Evolutionary conservation across 1,140 invertebrate genomes (phyloP).

Genomic region (Drosophila parvula): DNA sequence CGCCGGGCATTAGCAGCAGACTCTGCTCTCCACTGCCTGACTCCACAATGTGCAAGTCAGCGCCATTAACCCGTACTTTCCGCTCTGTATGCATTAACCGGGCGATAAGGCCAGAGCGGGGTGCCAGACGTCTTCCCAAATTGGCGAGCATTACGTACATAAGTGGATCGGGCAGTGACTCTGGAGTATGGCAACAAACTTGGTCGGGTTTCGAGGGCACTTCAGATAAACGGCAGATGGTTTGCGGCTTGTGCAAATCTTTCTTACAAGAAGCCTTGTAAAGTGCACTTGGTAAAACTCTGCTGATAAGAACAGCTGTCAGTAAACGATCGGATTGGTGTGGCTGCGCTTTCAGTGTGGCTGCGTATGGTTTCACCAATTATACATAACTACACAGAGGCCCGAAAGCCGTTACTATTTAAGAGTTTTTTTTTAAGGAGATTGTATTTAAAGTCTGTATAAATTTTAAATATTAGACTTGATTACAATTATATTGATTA

Average conservation of each 20-base stretch:
- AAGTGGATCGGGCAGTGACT: slow-evolving; percentile 33
- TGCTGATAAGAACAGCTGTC: slow-evolving; percentile 44
- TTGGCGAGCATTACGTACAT: slow-evolving; percentile 66
- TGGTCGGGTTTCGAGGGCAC: slow-evolving; percentile 45
- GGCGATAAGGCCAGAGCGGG: slow-evolving; percentile 14
- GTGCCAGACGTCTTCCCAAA: slow-evolving; percentile 14
- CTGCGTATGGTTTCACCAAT: background rate
- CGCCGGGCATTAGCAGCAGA: slow-evolving; percentile 91
- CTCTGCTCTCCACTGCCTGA: slow-evolving; percentile 88
- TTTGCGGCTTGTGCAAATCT: slow-evolving; percentile 26
- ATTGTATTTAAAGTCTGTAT: no score
- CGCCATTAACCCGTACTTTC: slow-evolving; percentile 86
- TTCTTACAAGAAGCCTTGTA: slow-evolving; percentile 28
- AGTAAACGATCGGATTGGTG: slow-evolving; percentile 24
- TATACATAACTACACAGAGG: background rate
- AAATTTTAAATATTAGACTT: no score
- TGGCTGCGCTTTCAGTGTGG: background rate
- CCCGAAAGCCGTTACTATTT: background rate
- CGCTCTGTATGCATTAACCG: slow-evolving; percentile 79
- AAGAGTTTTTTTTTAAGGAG: background rate
- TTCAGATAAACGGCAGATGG: slow-evolving; percentile 28
- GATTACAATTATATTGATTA: no score
- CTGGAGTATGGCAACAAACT: slow-evolving; percentile 38
- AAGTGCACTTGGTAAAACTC: slow-evolving; percentile 31
- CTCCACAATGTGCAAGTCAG: slow-evolving; percentile 89